These are phyloP conservation scores for Oikopleura albicans DNA, from an alignment of 23 tunicate genomes.

Conservation along the genomic window DNA sequence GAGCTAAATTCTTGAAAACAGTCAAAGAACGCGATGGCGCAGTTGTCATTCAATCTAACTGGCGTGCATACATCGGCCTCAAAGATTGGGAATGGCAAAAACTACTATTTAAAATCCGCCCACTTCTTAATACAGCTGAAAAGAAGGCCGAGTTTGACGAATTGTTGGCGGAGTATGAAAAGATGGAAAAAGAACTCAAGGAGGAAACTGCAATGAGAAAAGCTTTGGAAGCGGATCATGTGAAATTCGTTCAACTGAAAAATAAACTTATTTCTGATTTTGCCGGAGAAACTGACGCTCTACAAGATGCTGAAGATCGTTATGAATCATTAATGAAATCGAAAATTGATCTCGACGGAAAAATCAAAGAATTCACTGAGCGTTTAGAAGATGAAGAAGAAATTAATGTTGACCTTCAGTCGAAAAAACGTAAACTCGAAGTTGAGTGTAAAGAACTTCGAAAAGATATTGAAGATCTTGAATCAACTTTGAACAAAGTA, in stretches of 20 bases:
- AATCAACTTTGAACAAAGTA: not conserved
- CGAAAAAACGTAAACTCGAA: slow-evolving; percentile 15
- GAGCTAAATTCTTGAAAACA: not conserved
- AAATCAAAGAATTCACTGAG: slow-evolving; percentile 3
- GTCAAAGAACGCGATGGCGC: slow-evolving; percentile 31
- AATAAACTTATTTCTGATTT: not conserved
- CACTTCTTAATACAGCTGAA: not conserved
- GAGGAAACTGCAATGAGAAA: slow-evolving; percentile 29
- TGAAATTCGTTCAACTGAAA: not conserved
- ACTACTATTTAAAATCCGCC: not conserved
- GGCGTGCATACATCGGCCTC: not conserved
- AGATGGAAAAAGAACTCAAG: not conserved
- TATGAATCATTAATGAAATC: slow-evolving; percentile 2
- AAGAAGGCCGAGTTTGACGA: slow-evolving; percentile 45
- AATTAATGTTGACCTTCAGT: not conserved
- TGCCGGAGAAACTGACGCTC: not conserved
- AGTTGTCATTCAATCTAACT: slow-evolving; percentile 17
- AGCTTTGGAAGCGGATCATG: not conserved
- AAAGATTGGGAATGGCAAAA: slow-evolving; percentile 15
- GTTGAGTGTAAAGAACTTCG: not conserved
- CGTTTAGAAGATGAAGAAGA: slow-evolving; percentile 16
- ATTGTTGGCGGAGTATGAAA: slow-evolving; percentile 16
- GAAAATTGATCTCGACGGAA: not conserved
- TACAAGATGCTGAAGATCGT: slow-evolving; percentile 6
- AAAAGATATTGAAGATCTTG: slow-evolving; percentile 16